A percentile compares a stretch with the other conserved stretches of the same genome.
These are phyloP conservation scores for Athalia circularis DNA, from an alignment of 2,888 invertebrate species.

Conservation along the genomic window DNA sequence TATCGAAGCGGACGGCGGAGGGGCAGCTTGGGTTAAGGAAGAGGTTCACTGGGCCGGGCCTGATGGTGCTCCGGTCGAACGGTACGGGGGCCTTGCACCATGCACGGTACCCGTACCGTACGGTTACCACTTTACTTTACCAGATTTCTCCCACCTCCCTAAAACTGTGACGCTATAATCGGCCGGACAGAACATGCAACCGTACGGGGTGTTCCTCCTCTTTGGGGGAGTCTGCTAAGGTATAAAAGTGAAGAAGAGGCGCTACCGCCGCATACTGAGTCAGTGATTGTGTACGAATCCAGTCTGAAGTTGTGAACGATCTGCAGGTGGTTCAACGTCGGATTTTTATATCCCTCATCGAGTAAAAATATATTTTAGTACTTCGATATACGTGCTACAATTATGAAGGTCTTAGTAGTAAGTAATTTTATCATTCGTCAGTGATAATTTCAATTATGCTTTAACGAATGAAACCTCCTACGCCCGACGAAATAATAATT, in stretches of 20 bases:
- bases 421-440: conserved; percentile 18
- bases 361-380: conserved; percentile 11
- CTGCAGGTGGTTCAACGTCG: conserved; percentile 35
- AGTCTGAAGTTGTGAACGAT: conserved; percentile 16
- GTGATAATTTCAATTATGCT: not conserved
- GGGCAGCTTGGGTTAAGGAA: conserved; percentile 25
- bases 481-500: not conserved
- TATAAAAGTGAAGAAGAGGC: conserved; percentile 43
- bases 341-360: not conserved
- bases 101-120: conserved; percentile 15
- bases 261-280: conserved; percentile 44
- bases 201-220: conserved; percentile 34
- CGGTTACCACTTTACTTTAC: conserved; percentile 11
- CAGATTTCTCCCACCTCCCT: conserved; percentile 11
- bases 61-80: conserved; percentile 3
- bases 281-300: conserved; percentile 44
- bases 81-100: conserved; percentile 32
- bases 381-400: conserved; percentile 5
- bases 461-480: not conserved
- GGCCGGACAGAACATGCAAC: conserved; percentile 34
- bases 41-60: conserved; percentile 24
- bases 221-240: conserved; percentile 41
- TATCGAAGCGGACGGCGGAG: conserved; percentile 12
- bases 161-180: conserved; percentile 29
- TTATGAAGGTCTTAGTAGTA: conserved; percentile 40